Evolutionary conservation across 2,113 vertebrate genomes (phyloP).

Genomic region (Sphyrna mokarran): DNA sequence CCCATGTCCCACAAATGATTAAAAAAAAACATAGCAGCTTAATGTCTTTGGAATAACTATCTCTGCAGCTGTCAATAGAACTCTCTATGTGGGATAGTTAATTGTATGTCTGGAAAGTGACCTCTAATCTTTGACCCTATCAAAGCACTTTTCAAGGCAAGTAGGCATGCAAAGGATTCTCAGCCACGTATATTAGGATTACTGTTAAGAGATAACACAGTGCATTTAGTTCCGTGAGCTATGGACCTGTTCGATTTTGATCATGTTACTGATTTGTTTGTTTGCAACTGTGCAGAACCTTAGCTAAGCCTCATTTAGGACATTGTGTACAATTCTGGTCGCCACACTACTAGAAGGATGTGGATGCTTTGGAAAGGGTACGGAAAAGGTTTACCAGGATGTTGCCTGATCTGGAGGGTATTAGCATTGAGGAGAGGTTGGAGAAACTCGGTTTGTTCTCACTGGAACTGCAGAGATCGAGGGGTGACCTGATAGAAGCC

Average conservation of each 20-base stretch:
- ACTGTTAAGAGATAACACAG: not conserved
- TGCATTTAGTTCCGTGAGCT: not conserved
- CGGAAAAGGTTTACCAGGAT: too few relatives aligned
- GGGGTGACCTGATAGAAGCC: too few relatives aligned
- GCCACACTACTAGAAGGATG: too few relatives aligned
- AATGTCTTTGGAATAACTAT: too few relatives aligned
- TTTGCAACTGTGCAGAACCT: not conserved
- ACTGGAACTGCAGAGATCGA: too few relatives aligned
- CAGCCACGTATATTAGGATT: not conserved
- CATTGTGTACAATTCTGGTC: too few relatives aligned
- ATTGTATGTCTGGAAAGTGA: not conserved
- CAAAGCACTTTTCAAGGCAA: not conserved
- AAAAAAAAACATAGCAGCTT: not conserved
- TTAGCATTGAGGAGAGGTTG: too few relatives aligned
- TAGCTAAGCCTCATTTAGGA: too few relatives aligned
- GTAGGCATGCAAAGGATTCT: not conserved
- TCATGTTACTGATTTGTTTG: not conserved
- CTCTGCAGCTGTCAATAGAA: not conserved
- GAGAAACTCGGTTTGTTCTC: too few relatives aligned
- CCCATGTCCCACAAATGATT: too few relatives aligned
- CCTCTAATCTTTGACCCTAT: not conserved
- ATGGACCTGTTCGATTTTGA: not conserved
- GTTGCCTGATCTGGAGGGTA: too few relatives aligned
- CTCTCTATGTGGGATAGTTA: not conserved
- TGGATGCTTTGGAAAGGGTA: too few relatives aligned